These are phyloP conservation scores for Athripsodes cinereus DNA, from an alignment of 2,888 invertebrate genomes.

Conservation along the genomic window DNA sequence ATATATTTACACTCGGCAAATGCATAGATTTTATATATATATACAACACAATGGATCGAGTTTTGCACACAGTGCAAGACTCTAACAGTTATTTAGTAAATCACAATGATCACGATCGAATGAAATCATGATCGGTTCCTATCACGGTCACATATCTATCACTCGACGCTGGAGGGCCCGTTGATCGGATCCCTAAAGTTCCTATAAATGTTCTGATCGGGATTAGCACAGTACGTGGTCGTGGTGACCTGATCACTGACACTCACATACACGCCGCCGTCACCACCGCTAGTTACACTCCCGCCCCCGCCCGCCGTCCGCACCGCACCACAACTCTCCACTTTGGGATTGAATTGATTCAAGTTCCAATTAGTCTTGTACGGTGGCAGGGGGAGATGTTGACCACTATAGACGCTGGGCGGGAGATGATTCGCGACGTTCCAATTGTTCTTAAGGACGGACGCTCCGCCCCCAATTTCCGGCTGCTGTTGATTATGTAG, in stretches of 20 bases:
- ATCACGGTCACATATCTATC: too few relatives aligned
- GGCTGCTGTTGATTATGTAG: too few relatives aligned
- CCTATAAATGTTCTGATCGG: constrained; percentile 17
- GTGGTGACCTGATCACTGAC: constrained; percentile 21
- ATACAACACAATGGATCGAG: too few relatives aligned
- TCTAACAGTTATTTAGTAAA: too few relatives aligned
- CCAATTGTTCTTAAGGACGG: constrained; percentile 12
- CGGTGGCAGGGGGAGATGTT: constrained; percentile 17
- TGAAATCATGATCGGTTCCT: too few relatives aligned
- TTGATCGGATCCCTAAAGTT: constrained; percentile 22
- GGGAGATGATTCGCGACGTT: constrained; percentile 36
- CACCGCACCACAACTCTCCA: constrained; percentile 20
- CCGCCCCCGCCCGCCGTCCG: constrained; percentile 14
- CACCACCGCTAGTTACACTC: constrained; percentile 16
- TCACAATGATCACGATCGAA: too few relatives aligned
- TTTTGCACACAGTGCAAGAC: too few relatives aligned
- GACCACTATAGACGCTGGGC: constrained; percentile 34
- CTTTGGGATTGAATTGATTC: constrained; percentile 24
- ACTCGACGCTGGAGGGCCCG: constrained; percentile 17
- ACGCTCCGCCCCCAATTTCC: constrained; percentile 42
- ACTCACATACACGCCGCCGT: constrained; percentile 7
- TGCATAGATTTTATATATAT: too few relatives aligned
- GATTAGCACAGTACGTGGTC: constrained; percentile 20
- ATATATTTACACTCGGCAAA: too few relatives aligned
- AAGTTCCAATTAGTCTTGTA: constrained; percentile 20